Evolutionary conservation across 2,113 vertebrate genomes (phyloP), one percentile per base, ranked within the genome.

Genomic region (Bujurquina vittata): DNA sequence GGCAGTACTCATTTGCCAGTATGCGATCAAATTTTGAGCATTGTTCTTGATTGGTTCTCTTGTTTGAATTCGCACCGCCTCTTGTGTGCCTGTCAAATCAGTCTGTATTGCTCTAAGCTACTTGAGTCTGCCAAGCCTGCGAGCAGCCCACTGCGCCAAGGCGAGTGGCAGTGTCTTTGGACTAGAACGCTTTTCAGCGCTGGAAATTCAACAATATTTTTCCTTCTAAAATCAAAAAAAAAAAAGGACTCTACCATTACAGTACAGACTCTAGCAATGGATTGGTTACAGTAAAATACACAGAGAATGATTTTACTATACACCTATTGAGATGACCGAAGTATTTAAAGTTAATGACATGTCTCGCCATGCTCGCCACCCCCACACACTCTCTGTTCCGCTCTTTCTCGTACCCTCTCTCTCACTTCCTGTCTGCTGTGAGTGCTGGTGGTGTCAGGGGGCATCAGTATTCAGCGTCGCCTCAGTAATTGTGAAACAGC

Each of bases 401-500:
- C 37, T 46, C 55, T 49, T 33, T 33, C 52, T 84, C 56, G 37
- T 62, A 26, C 73, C 33, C 31, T 49, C 52, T 57, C 76, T 43
- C 57, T 63, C 62, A 61, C 79, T 86, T 89, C 77, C 80, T 84
- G 83, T 83, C 81, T 80, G 73, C 75, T 77, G 29, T 14, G 4
- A 31, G 84, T 85, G 83, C 79, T 73, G 59, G 22, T 12, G 62
- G 81, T 85, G 87, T 85, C 84, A 80, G 82, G 75, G 87, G 87
- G 73, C 89, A 82, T 93, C 86, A 80, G 81, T 86, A 92, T 89
- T 83, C 93, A 87, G 81, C 43, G 82, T 77, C 84, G 82, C 83
- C 73, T 82, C 85, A 87, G 90, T 91, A 86, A 93, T 91, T 89
- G 86, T 91, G 82, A 89, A 88, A 90, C 80, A 87, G 86, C 56